phyloP scores from a whole-genome alignment of 2,113 vertebrate species.

The Tylochromis polylepis region DNA sequence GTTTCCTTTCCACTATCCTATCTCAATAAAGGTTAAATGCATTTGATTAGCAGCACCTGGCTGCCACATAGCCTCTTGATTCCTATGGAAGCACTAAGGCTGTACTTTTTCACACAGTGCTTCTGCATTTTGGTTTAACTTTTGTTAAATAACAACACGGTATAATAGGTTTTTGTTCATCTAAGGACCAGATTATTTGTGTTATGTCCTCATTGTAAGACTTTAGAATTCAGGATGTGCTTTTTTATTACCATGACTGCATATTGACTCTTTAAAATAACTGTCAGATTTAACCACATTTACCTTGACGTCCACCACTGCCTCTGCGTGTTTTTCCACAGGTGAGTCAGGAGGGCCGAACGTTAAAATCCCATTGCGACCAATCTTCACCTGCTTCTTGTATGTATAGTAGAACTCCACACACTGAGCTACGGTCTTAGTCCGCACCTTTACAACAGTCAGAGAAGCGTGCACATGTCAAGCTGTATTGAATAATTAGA shows the following conservation, averaged over 20 bases:
- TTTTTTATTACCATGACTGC: neutral
- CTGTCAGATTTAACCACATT: neutral
- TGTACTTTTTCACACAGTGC: neutral
- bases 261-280: neutral
- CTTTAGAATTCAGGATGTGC: neutral
- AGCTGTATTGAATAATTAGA: neutral
- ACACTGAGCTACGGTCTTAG: conserved; percentile 93
- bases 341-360: conserved; percentile 82
- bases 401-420: conserved; percentile 98
- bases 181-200: neutral
- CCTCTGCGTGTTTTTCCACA: conserved; percentile 72
- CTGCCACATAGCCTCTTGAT: neutral
- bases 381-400: conserved; percentile 94
- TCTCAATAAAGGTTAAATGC: neutral
- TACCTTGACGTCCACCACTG: conserved; percentile 83
- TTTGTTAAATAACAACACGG: neutral
- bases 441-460: conserved; percentile 81
- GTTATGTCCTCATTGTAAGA: neutral
- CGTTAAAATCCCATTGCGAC: conserved; percentile 83
- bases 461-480: neutral
- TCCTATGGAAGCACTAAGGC: neutral
- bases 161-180: neutral
- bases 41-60: neutral
- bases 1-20: neutral
- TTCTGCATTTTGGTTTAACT: neutral